These are phyloP conservation scores for Crossaster papposus DNA, from an alignment of 53 echinoderm and acorn worm genomes.

Conservation along the genomic window DNA sequence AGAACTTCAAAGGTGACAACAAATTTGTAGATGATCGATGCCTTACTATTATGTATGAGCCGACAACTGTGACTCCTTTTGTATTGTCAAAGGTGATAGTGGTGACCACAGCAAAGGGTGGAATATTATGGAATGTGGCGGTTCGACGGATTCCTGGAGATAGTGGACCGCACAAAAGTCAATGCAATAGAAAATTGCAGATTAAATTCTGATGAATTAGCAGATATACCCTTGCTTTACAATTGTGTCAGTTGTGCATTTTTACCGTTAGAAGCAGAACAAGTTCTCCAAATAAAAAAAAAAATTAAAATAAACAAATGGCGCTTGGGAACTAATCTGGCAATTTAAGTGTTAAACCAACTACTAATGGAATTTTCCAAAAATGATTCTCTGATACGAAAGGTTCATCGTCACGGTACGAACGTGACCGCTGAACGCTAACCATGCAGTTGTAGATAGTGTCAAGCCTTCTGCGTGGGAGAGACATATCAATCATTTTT, in stretches of 20 bases:
- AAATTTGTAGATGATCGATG: neutral
- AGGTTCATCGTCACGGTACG: neutral
- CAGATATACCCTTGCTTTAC: no score
- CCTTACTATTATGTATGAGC: neutral
- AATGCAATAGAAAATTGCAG: neutral
- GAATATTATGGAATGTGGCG: slow-evolving; percentile 6
- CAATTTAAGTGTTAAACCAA: no score
- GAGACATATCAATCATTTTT: slow-evolving; percentile 17
- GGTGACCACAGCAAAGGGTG: neutral
- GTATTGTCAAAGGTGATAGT: neutral
- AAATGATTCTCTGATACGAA: neutral
- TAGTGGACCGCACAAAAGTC: neutral
- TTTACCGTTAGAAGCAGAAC: no score
- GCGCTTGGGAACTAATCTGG: no score
- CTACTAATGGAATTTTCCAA: neutral
- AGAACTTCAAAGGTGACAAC: neutral
- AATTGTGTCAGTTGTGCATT: no score
- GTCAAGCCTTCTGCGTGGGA: neutral
- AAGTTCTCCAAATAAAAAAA: no score
- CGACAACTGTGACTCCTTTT: neutral
- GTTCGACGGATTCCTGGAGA: neutral
- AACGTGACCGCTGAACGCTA: neutral
- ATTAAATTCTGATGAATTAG: neutral
- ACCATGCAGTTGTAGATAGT: neutral
- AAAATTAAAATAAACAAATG: no score